Percentiles rank a stretch among this genome's conserved stretches.
These are phyloP conservation scores for Idaea straminata DNA, from an alignment of 2,888 invertebrate genomes.

Conservation along the genomic window DNA sequence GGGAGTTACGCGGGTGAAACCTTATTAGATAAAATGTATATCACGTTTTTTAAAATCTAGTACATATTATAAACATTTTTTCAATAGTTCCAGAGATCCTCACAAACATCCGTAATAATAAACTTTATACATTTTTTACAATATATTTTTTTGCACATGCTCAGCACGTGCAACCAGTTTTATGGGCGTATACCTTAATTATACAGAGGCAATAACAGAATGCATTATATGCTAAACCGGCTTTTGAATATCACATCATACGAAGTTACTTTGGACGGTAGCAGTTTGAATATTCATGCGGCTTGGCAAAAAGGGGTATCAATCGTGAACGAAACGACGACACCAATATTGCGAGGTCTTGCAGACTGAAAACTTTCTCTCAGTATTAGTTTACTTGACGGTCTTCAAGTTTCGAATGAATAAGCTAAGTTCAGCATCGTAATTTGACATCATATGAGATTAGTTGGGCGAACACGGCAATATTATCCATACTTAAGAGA, in stretches of 20 bases:
- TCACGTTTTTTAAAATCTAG: no score
- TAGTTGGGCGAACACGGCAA: no score
- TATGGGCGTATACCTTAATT: neutral
- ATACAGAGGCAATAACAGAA: neutral
- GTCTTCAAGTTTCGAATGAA: neutral
- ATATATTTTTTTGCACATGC: neutral
- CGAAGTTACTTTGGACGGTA: constrained; percentile 26
- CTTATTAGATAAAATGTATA: no score
- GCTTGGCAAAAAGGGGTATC: constrained; percentile 28
- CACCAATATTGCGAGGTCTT: constrained; percentile 16
- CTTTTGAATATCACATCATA: constrained; percentile 28
- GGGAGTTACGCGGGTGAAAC: no score
- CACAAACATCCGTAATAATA: no score
- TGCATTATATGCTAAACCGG: constrained; percentile 19
- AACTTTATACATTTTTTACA: no score
- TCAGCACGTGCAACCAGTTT: neutral
- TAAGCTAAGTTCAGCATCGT: no score
- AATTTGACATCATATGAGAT: no score
- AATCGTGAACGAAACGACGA: constrained; percentile 19
- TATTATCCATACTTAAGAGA: no score
- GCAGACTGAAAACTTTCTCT: neutral
- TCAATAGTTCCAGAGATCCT: no score
- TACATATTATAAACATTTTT: no score
- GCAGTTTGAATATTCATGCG: constrained; percentile 30
- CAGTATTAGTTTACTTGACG: neutral